Percentiles rank a stretch among this genome's conserved stretches.
These are phyloP conservation scores for Emydoidea blandingii DNA, from an alignment of 2,797 vertebrate genomes.

Conservation along the genomic window DNA sequence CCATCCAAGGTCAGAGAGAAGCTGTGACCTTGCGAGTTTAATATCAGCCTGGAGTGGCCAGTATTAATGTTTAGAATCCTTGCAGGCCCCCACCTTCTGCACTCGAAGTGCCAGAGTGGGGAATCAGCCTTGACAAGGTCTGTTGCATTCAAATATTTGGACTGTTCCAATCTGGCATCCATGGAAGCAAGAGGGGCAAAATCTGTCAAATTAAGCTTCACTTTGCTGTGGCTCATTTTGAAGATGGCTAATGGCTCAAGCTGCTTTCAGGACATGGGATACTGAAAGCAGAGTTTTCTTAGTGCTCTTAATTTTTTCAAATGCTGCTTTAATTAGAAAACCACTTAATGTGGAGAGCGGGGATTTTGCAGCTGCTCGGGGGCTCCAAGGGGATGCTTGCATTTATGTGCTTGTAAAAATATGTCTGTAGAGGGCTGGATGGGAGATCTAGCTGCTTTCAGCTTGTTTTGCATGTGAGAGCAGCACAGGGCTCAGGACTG, in stretches of 20 bases:
- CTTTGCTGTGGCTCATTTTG: not conserved
- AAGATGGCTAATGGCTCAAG: not conserved
- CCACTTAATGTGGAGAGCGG: rapidly evolving
- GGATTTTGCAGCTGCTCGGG: not conserved
- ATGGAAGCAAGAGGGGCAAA: not conserved
- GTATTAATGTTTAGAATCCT: too few species aligned
- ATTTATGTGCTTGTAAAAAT: not conserved
- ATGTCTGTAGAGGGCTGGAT: too few species aligned
- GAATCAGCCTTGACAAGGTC: too few species aligned
- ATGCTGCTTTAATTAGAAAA: not conserved
- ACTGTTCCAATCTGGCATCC: not conserved
- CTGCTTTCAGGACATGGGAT: not conserved
- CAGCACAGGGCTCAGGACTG: not conserved
- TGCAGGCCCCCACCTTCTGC: too few species aligned
- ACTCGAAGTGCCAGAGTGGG: too few species aligned
- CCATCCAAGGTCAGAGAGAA: too few species aligned
- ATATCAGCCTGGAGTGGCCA: too few species aligned
- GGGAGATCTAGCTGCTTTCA: too few species aligned
- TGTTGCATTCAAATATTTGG: not conserved
- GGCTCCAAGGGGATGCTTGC: not conserved
- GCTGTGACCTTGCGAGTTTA: too few species aligned
- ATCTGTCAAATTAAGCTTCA: not conserved
- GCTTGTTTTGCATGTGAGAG: too few species aligned
- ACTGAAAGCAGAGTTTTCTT: not conserved
- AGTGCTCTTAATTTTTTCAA: not conserved